phyloP scores from a whole-genome alignment of 53 echinoderm and acorn worm species.

The Patiria pectinifera region DNA sequence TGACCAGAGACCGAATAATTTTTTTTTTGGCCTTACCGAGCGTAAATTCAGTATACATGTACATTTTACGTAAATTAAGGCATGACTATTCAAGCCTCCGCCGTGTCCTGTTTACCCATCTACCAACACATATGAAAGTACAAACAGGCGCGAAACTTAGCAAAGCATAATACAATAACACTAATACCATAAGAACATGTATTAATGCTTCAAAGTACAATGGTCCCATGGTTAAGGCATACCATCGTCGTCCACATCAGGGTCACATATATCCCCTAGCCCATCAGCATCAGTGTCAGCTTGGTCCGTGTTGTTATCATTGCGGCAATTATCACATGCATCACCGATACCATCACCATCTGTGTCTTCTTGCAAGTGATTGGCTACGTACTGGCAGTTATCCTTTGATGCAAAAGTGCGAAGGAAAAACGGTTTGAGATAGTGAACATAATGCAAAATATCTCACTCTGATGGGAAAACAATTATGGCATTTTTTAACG shows the following conservation, averaged over 20 bases:
- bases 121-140: no score
- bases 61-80: no score
- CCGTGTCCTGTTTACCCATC: no score
- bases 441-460: not conserved
- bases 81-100: no score
- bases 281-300: slow-evolving; percentile 83
- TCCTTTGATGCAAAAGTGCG: slow-evolving; percentile 57
- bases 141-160: no score
- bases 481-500: no score
- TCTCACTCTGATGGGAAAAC: not conserved
- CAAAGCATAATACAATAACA: no score
- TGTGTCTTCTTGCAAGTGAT: slow-evolving; percentile 69
- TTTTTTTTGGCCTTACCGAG: no score
- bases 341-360: slow-evolving; percentile 78
- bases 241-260: slow-evolving; percentile 89
- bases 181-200: not conserved
- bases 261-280: slow-evolving; percentile 78
- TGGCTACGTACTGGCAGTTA: slow-evolving; percentile 79
- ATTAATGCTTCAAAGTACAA: not conserved
- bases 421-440: not conserved
- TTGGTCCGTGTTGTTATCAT: slow-evolving; percentile 60
- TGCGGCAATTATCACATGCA: slow-evolving; percentile 80
- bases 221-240: not conserved
- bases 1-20: no score
- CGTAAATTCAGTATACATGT: no score